Percentiles rank a stretch among this genome's conserved stretches.
Conservation (phyloP, 2,113 vertebrate genomes). For the Sula dactylatra region DNA sequence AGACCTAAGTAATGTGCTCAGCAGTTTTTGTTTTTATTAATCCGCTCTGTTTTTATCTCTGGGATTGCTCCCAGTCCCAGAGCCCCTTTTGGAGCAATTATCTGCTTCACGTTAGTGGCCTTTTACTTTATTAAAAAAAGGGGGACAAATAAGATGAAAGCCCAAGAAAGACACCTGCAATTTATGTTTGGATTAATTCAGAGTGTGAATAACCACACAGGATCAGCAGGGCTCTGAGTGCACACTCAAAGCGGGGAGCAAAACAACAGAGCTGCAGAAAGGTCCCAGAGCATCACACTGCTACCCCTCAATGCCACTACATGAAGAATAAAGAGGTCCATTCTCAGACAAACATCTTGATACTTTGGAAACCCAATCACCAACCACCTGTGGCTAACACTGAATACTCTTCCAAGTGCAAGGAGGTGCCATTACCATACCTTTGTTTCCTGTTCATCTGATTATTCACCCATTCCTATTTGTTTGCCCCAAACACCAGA, state of each 20-base stretch:
- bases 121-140: neutral
- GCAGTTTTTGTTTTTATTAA: neutral
- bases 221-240: neutral
- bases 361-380: neutral
- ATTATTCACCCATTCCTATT: neutral
- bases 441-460: neutral
- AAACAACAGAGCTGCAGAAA: neutral
- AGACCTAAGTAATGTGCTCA: neutral
- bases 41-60: neutral
- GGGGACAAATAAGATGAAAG: neutral
- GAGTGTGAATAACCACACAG: neutral
- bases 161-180: neutral
- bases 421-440: neutral
- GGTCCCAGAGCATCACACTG: neutral
- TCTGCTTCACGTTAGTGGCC: neutral
- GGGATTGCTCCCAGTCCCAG: neutral
- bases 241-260: neutral
- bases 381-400: neutral
- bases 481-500: neutral
- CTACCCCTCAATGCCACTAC: fast-evolving
- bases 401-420: neutral
- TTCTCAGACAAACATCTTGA: neutral
- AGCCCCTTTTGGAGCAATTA: neutral
- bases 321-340: neutral
- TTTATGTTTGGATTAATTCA: neutral